A percentile compares a stretch with the other conserved stretches of the same genome.
phyloP scores from a whole-genome alignment of 2,113 vertebrate species.

The Myiozetetes cayanensis region DNA sequence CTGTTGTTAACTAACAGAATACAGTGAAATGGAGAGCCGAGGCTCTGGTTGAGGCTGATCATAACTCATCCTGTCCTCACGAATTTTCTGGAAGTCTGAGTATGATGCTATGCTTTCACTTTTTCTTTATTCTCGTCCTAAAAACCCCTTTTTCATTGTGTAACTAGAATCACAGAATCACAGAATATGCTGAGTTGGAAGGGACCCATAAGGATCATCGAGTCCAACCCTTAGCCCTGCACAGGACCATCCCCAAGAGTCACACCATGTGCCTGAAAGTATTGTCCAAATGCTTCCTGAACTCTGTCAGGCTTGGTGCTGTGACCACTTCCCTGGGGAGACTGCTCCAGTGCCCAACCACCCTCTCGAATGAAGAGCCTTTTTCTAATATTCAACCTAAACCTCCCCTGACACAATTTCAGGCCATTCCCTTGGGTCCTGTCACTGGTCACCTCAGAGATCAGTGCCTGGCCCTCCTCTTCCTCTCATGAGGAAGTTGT shows the following conservation, averaged over 20 bases:
- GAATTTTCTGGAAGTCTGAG: neutral
- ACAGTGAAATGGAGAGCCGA: neutral
- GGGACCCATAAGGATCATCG: neutral
- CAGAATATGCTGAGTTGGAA: neutral
- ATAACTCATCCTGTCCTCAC: neutral
- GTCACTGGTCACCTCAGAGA: neutral
- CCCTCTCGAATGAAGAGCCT: neutral
- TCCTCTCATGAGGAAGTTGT: neutral
- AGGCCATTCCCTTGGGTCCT: neutral
- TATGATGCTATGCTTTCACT: neutral
- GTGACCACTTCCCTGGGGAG: neutral
- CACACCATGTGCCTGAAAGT: neutral
- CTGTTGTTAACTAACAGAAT: neutral
- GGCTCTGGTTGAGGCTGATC: neutral
- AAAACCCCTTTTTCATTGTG: neutral
- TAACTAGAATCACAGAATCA: neutral
- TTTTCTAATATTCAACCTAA: neutral
- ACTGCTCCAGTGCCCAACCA: neutral
- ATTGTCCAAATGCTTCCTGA: neutral
- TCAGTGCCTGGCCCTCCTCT: neutral
- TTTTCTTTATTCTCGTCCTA: neutral
- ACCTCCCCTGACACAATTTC: neutral
- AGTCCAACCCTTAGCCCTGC: neutral
- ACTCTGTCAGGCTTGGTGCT: neutral
- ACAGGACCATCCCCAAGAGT: neutral